phyloP scores from a whole-genome alignment of 2,888 invertebrate genomes.

The Plusia festucae region DNA sequence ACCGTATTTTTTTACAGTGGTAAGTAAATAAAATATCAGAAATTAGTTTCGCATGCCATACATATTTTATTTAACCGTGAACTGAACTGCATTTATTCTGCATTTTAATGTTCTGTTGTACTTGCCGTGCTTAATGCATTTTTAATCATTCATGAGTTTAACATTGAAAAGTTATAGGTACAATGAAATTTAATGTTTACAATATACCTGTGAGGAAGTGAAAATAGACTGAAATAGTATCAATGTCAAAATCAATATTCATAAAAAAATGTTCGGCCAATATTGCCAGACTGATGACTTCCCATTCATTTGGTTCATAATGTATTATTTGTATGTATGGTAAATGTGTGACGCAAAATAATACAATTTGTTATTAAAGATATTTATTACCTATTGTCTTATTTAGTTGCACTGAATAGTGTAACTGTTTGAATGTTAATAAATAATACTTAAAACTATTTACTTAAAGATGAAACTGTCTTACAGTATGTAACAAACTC shows the following conservation, averaged over 20 bases:
- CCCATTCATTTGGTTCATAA: conserved; percentile 21
- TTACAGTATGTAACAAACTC: conserved; percentile 22
- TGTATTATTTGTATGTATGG: not conserved
- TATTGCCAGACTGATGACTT: conserved; percentile 37
- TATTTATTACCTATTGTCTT: not conserved
- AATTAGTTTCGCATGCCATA: conserved; percentile 9
- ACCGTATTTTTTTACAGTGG: too few relatives aligned
- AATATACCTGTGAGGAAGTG: too few relatives aligned
- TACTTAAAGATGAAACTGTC: conserved; percentile 27
- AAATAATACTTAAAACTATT: conserved; percentile 8
- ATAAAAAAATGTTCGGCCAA: conserved; percentile 17
- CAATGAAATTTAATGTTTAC: conserved; percentile 3
- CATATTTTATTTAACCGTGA: conserved; percentile 7
- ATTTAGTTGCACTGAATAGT: not conserved
- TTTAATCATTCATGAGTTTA: too few relatives aligned
- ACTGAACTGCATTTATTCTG: conserved; percentile 3
- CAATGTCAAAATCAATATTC: conserved; percentile 50
- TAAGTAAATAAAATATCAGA: conserved; percentile 11
- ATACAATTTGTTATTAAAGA: too few relatives aligned
- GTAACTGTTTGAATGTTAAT: not conserved
- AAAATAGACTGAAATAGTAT: conserved; percentile 38
- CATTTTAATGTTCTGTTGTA: not conserved
- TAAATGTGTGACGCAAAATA: not conserved
- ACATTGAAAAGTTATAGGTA: too few relatives aligned
- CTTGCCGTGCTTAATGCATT: not conserved